Evolutionary conservation across 1,140 invertebrate species (phyloP), one percentile per base, ranked within the genome.

Genomic region (Bombus pascuorum): DNA sequence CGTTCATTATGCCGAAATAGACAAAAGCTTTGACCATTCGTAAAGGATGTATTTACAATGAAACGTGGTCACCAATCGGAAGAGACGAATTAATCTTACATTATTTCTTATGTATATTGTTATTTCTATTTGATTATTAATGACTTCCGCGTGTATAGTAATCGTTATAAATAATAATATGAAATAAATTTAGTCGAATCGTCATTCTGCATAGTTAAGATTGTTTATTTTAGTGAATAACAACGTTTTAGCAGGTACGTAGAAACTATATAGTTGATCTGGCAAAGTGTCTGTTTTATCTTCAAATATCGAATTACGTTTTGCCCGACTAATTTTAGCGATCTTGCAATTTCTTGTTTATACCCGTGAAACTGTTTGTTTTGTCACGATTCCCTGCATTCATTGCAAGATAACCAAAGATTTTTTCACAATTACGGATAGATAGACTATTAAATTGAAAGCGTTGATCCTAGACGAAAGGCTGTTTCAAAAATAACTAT

Each of bases 291-390:
- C 83, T 77, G 77, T 32, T 72, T 71, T 59, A 44, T 72, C 76
- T 79, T 85, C 70, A 85, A 85, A 80, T 85, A 85, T 85, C 83
- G 77, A 85, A 85, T 85, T 85, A 85, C 83, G 53, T 70, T 83
- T 70, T 47, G 32, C 18, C 8, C 68, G 68, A 85, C 83, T 85
- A 85, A 85, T 85, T 85, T 85, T 85, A 80, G 83, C 76, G 42
- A 42, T 85, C 53, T 73, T 85, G 77, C 68, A 85, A 78, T 83
- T 83, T 47, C 68, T 85, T 85, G 83, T 79, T 80, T 85, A 73
- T 57, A 80, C 18, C 42, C 18, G 18, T 37, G 66, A 62, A 65
- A 37, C 37, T 39, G 32, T 70, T 39, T 47, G 3, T 44, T 77
- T 70, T 70, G 59, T 57, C 28, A 28, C 42, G 32, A 75, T 59